Evolutionary conservation across 2,797 vertebrate species (phyloP).

Genomic region (Amphiprion clarkii): DNA sequence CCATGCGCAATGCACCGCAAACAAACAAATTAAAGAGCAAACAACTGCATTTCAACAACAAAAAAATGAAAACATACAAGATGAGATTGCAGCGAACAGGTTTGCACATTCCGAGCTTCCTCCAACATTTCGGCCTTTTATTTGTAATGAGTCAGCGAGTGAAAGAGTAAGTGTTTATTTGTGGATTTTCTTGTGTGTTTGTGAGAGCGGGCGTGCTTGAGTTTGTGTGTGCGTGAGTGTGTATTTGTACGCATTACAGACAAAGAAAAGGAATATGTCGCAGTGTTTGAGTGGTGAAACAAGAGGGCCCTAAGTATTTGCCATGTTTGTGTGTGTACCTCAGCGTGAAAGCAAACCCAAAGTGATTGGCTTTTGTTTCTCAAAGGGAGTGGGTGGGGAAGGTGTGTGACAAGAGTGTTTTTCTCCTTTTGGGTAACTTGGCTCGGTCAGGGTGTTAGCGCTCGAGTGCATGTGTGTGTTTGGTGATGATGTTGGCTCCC

Average conservation of each 20-base stretch:
- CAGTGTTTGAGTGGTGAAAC: constrained; percentile 61
- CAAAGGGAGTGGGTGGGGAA: constrained; percentile 67
- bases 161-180: constrained; percentile 71
- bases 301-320: constrained; percentile 50
- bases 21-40: constrained; percentile 23
- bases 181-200: constrained; percentile 45
- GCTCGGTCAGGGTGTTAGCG: constrained; percentile 28
- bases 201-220: constrained; percentile 20
- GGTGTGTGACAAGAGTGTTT: constrained; percentile 62
- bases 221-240: constrained; percentile 38
- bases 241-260: constrained; percentile 62
- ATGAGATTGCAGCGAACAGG: constrained; percentile 6
- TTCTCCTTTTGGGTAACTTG: constrained; percentile 61
- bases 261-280: constrained; percentile 58
- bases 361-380: constrained; percentile 72
- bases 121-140: constrained; percentile 17
- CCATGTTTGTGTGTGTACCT: constrained; percentile 38
- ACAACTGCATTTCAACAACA: not conserved
- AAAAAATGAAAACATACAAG: constrained; percentile 24
- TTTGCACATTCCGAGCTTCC: constrained; percentile 34
- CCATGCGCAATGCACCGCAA: not conserved
- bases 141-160: constrained; percentile 43
- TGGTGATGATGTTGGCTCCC: constrained; percentile 58
- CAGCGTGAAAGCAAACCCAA: constrained; percentile 53
- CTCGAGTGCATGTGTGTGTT: constrained; percentile 21